Conservation (phyloP, 2,888 invertebrate genomes). For the Pyrochroa serraticornis region DNA sequence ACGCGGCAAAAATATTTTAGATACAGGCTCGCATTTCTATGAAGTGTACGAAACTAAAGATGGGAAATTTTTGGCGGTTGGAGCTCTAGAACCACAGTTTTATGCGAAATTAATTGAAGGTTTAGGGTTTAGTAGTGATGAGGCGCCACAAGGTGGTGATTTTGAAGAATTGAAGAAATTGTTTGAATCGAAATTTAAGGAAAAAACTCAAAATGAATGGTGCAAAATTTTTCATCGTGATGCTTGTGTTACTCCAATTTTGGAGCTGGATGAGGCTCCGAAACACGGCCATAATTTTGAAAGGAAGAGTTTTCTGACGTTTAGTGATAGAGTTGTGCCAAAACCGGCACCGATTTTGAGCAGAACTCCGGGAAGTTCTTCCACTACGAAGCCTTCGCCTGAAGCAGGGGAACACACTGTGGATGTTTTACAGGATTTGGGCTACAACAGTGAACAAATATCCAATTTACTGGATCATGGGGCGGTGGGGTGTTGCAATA, state of each 20-base stretch:
- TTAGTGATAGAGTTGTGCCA: conserved; percentile 62
- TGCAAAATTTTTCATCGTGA: conserved; percentile 80
- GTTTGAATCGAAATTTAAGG: conserved; percentile 71
- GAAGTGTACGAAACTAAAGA: conserved; percentile 92
- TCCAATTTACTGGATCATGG: conserved; percentile 53
- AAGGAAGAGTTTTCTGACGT: conserved; percentile 66
- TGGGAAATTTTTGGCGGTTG: conserved; percentile 92
- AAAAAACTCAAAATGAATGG: conserved; percentile 90
- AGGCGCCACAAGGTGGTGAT: conserved; percentile 68
- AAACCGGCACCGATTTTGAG: conserved; percentile 80
- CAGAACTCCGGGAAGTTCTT: conserved; percentile 72
- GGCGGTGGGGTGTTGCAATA: conserved; percentile 45
- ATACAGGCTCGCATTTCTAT: conserved; percentile 87
- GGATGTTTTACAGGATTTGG: conserved; percentile 69
- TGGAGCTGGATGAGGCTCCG: conserved; percentile 74
- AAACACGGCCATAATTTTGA: conserved; percentile 72
- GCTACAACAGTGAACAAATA: conserved; percentile 67
- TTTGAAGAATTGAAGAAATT: conserved; percentile 61
- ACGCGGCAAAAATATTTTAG: conserved; percentile 82
- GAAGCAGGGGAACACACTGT: conserved; percentile 71
- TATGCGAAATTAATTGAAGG: conserved; percentile 75
- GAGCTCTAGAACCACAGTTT: conserved; percentile 92
- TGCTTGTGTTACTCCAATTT: conserved; percentile 93
- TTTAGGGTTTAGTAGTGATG: conserved; percentile 65
- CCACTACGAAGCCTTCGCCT: conserved; percentile 50